Evolutionary conservation across 1,140 invertebrate genomes (phyloP), one percentile per base, ranked within the genome.

Genomic region (Pachyrhynchus sulphureomaculatus): DNA sequence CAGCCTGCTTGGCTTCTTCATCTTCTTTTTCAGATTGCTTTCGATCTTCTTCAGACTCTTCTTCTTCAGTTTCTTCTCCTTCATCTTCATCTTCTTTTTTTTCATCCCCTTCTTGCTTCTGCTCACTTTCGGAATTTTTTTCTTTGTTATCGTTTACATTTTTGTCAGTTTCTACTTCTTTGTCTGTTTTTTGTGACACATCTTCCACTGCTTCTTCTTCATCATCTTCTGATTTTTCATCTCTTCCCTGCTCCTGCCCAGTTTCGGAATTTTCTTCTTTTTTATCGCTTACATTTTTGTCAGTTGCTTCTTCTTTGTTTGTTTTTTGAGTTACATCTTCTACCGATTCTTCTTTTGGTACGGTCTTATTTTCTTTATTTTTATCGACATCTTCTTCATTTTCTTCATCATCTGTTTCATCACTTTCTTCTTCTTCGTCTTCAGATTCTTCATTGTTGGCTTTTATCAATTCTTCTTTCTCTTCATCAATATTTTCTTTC

Each of bases 101-200:
- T 34, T 15, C 34, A 36, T 34, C 49, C 5, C 26, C 37, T 56
- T 56, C 53, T 57, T 51, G 13, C 24, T 10, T 55, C 44, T 53
- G 36, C 34, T 6, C 37, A 49, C 29, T 13, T 37, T 65, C 64
- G 55, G 48, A 48, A 17, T 56, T 33, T 48, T 54, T 34, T 51
- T 41, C 49, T 26, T 48, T 41, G 44, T 36, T 55, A 17, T 58
- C 33, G 2, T 41, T 45, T n/a, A 54, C 24, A 12, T 58, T 41
- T 18, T 44, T 2, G 15, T 42, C 39, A 29, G 37, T 39, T 42
- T 62, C 54, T 44, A 6, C 33, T 33, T 33, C 13, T 54, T 54
- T 9, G n/a, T 15, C 33, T 15, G 3, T n/a, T 79, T 80, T 75
- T 83, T 84, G 12, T 81, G 78, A 53, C 13, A n/a, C 34, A 37